A percentile compares a stretch with the other conserved stretches of the same genome.
These are phyloP conservation scores for Gymnothorax javanicus DNA, from an alignment of 2,797 vertebrate species.

Conservation along the genomic window DNA sequence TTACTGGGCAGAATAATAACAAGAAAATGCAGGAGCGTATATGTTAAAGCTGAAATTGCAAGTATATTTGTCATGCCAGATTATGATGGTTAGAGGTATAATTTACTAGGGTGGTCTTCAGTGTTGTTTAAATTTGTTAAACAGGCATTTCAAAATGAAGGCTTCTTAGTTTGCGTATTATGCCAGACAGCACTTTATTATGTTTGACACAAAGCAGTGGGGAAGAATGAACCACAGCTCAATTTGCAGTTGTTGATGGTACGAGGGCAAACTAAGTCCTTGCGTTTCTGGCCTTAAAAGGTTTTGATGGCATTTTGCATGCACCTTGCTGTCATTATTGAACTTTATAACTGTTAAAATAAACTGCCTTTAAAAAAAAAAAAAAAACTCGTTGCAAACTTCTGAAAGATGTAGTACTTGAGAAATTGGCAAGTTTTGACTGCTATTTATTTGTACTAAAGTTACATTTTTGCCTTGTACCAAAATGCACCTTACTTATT, in stretches of 20 bases:
- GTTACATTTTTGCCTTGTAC: no score
- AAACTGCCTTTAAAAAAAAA: background rate
- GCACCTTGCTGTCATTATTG: background rate
- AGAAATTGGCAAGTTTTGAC: no score
- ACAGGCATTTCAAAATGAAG: background rate
- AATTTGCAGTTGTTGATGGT: background rate
- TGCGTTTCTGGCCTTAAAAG: background rate
- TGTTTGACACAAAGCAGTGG: background rate
- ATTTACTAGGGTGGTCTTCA: background rate
- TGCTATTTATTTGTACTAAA: no score
- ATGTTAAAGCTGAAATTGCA: background rate
- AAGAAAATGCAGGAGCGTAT: background rate
- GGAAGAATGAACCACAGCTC: background rate
- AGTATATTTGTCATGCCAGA: background rate
- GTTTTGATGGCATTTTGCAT: background rate
- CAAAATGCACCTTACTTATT: no score
- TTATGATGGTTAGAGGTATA: background rate
- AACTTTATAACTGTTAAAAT: background rate
- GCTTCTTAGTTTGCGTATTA: background rate
- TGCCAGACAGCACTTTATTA: background rate
- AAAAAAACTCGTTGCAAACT: background rate
- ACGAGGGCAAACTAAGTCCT: background rate
- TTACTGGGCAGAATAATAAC: constrained; percentile 3
- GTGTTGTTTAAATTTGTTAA: background rate
- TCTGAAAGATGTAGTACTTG: background rate